Evolutionary conservation across 1,140 invertebrate genomes (phyloP), one percentile per base, ranked within the genome.

Genomic region (Limonius californicus): DNA sequence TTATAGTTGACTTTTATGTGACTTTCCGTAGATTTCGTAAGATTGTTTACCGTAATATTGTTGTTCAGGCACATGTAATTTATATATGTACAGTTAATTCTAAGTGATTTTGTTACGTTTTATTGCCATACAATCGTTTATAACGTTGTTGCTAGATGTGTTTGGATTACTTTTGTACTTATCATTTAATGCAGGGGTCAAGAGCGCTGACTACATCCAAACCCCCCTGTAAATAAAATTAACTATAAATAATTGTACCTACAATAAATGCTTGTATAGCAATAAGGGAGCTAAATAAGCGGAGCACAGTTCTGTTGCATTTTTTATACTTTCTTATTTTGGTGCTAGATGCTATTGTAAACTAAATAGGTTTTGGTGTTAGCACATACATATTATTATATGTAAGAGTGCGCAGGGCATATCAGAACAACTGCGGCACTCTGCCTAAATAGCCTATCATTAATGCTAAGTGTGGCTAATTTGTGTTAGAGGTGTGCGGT

Each of bases 381-480:
- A 58, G 69, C 69, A 72, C 69, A 71, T 27, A n/a, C 30, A 39
- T 39, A 39, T 55, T 30, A 7, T 15, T 35, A 35, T 50, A 50
- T 62, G 16, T 62, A 53, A 61, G 60, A 57, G 60, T 55, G 54
- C 12, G 35, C 39, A 55, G 32, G 53, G 54, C 27, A 57, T 59
- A 59, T 59, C 32, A 57, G 11, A 59, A 53, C 20, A 62, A 56
- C 21, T 64, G 23, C 53, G 27, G 11, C 55, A 32, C 27, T 42
- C 45, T 50, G 54, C 43, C 45, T 47, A 65, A 61, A 30, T 54
- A 57, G 20, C 55, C 63, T 58, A 58, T 68, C 64, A 66, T 70
- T 68, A 74, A 66, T 72, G 71, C 62, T 69, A 70, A 70, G 70
- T 70, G 70, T 71, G 72, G 69, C 70, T 72, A 70, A 67, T 61